These are phyloP conservation scores for Falco punctatus DNA, from an alignment of 2,113 vertebrate genomes.

Conservation along the genomic window DNA sequence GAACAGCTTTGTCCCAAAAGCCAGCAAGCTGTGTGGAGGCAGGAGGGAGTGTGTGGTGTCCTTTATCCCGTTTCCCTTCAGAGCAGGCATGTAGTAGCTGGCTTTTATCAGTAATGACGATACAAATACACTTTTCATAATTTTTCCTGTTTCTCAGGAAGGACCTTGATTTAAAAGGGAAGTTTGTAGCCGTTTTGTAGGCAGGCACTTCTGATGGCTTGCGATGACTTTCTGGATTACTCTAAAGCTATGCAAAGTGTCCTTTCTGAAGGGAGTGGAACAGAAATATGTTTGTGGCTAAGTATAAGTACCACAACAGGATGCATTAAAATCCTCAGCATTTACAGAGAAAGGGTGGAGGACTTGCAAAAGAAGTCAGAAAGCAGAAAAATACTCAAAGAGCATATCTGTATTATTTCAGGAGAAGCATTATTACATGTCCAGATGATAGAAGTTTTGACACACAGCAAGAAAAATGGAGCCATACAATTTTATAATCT, in stretches of 20 bases:
- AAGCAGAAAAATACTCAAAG: constrained; percentile 6
- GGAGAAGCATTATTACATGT: not conserved
- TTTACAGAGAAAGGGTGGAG: not conserved
- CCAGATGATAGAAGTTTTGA: not conserved
- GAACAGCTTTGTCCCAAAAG: not conserved
- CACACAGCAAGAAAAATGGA: not conserved
- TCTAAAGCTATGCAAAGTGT: not conserved
- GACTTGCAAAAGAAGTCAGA: not conserved
- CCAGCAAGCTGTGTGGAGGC: not conserved
- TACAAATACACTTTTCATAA: not conserved
- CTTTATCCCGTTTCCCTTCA: not conserved
- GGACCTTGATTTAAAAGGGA: not conserved
- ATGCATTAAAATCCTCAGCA: not conserved
- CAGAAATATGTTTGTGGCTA: not conserved
- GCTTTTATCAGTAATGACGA: not conserved
- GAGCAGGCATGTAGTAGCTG: not conserved
- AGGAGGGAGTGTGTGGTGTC: not conserved
- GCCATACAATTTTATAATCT: not conserved
- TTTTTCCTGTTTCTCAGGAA: not conserved
- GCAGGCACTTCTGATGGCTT: not conserved
- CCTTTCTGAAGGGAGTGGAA: not conserved
- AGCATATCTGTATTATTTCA: not conserved
- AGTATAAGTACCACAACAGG: not conserved
- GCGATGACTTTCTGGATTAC: not conserved
- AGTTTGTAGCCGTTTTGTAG: not conserved